Evolutionary conservation across 1,140 invertebrate genomes (phyloP), one percentile per base, ranked within the genome.

Genomic region (Panagrolaimus sp.): DNA sequence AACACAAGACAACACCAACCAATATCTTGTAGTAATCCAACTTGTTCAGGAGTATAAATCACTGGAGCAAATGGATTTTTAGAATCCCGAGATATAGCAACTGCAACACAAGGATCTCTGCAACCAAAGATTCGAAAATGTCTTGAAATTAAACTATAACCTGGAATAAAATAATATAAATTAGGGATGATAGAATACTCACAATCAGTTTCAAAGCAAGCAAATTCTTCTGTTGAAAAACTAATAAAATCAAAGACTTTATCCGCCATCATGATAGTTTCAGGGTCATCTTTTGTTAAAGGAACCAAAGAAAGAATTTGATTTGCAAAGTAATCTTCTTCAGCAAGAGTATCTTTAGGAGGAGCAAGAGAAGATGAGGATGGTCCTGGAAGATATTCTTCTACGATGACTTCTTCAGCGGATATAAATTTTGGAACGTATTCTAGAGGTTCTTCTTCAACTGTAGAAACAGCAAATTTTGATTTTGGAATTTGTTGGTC

Each of bases 201-300:
- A 58, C 52, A 21, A 58, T 58, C 52, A 21, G 8, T n/a, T 58
- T 58, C 52, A 58, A 58, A 58, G n/a, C 52, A 58, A 21, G 21
- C 52, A 58, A 58, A 58, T 26, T 58, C n/a, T 12, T 58, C 52
- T 21, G 21, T 28, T 26, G 15, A 4, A 3, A 58, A 12, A 21
- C 14, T 12, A 24, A 58, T 28, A 58, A 58, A 26, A 58, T 21
- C 10, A 10, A 21, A 58, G 28, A 21, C 21, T 21, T 58, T 58
- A 58, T 58, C 17, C 2, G 7, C 2, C 32, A 38, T 38, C 7
- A 38, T 4, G 7, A 58, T 48, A 3, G 10, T 28, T 55, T 28
- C 8, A 55, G 28, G 52, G 2, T 9, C 28, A 9, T 24, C 15
- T 10, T 12, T 6, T n/a, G 8, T n/a, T 55, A 24, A 12, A 26